Percentiles rank a stretch among this genome's conserved stretches.
Conservation (phyloP, 2,797 vertebrate genomes). For the Nyctibius grandis region DNA sequence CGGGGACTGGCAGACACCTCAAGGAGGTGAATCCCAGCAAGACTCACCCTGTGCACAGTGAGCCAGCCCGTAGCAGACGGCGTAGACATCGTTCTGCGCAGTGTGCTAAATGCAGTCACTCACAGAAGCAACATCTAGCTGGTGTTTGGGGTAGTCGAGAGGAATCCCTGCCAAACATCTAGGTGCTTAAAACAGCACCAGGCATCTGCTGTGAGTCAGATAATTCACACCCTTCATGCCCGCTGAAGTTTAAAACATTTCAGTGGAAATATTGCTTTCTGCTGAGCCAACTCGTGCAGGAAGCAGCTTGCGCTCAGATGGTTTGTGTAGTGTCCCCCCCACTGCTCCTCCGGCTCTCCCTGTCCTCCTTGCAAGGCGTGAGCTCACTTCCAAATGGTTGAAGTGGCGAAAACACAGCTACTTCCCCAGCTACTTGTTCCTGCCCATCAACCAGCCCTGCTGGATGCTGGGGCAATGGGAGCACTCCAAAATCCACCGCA, state of each 20-base stretch:
- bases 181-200: slow-evolving; percentile 23
- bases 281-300: not conserved
- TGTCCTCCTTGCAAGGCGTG: not conserved
- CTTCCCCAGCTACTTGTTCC: not conserved
- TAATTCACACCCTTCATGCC: not conserved
- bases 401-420: not conserved
- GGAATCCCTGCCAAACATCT: not conserved
- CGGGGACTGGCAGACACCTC: not conserved
- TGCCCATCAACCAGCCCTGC: not conserved
- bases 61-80: not conserved
- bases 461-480: not conserved
- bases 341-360: not conserved
- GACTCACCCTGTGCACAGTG: not conserved
- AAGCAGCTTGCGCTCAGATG: not conserved
- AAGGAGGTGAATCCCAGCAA: not conserved
- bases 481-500: not conserved
- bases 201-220: slow-evolving; percentile 9
- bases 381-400: not conserved
- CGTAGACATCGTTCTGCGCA: not conserved
- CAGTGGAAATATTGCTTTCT: not conserved
- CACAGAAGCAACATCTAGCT: not conserved
- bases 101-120: not conserved
- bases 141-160: not conserved
- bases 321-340: not conserved
- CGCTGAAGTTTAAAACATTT: not conserved